Conservation (phyloP, 2,888 invertebrate species). For the Acleris sparsana region DNA sequence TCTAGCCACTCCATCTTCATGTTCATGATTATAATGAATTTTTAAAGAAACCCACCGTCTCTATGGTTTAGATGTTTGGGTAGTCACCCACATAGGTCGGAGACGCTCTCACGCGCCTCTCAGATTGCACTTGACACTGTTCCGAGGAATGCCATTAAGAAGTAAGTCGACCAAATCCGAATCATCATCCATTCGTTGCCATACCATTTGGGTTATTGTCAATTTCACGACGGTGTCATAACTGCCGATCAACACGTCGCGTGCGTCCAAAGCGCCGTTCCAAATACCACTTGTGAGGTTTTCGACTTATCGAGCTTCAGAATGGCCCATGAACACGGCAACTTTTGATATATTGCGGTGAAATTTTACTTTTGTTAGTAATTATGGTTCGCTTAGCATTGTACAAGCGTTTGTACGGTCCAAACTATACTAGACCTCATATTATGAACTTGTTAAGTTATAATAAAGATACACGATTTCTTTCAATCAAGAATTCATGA, state of each 20-base stretch:
- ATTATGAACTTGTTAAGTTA: conserved; percentile 17
- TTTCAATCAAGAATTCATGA: conserved; percentile 16
- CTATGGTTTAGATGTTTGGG: conserved; percentile 31
- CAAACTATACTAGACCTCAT: conserved; percentile 42
- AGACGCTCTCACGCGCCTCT: conserved; percentile 49
- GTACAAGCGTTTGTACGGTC: conserved; percentile 46
- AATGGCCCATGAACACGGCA: conserved; percentile 32
- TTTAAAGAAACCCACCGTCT: conserved; percentile 29
- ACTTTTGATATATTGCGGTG: conserved; percentile 34
- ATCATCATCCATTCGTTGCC: conserved; percentile 21
- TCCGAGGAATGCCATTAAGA: conserved; percentile 41
- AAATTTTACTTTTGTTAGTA: conserved; percentile 35
- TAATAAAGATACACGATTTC: conserved; percentile 6
- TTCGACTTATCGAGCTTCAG: conserved; percentile 46
- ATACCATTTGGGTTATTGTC: conserved; percentile 34
- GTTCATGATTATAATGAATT: conserved; percentile 34
- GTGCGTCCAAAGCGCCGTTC: conserved; percentile 42
- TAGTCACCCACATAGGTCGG: conserved; percentile 44
- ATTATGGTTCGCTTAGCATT: conserved; percentile 30
- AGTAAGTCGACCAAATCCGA: conserved; percentile 29
- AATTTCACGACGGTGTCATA: conserved; percentile 42
- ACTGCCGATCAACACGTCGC: conserved; percentile 22
- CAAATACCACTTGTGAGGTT: conserved; percentile 53
- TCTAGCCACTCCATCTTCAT: conserved; percentile 32
- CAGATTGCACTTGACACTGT: conserved; percentile 54